Conservation (phyloP, 2,113 vertebrate genomes). For the Variabilichromis moorii region DNA sequence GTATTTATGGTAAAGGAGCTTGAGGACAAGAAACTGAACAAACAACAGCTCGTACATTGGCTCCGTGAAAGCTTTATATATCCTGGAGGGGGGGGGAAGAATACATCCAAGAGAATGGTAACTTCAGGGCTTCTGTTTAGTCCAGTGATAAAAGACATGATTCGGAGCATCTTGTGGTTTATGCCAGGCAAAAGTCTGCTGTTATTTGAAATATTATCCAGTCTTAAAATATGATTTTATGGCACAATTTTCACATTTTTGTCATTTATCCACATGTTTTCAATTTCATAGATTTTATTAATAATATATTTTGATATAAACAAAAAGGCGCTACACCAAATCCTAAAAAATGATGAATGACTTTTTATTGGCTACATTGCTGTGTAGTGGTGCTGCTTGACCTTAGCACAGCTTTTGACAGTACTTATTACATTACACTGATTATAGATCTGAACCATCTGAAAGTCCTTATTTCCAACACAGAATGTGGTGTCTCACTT, state of each 20-base stretch:
- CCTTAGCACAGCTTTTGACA: neutral
- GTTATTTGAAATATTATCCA: neutral
- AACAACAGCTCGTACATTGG: neutral
- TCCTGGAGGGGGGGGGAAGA: neutral
- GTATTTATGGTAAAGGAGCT: neutral
- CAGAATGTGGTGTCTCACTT: neutral
- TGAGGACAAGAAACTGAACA: neutral
- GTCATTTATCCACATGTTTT: neutral
- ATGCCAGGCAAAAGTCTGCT: neutral
- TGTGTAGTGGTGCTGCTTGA: neutral
- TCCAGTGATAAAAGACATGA: neutral
- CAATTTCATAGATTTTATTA: neutral
- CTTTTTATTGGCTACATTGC: neutral
- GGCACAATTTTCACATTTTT: neutral
- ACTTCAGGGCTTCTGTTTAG: neutral
- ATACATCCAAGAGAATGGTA: neutral
- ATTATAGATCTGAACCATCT: rapidly evolving
- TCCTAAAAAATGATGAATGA: neutral
- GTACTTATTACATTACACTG: neutral
- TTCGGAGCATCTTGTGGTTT: neutral
- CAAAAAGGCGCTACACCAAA: neutral
- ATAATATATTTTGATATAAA: neutral
- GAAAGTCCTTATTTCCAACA: neutral
- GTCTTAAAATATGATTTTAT: neutral
- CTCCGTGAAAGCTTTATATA: neutral